A percentile compares a stretch with the other conserved stretches of the same genome.
phyloP scores from a whole-genome alignment of 2,113 vertebrate genomes.

The Sardina pilchardus region DNA sequence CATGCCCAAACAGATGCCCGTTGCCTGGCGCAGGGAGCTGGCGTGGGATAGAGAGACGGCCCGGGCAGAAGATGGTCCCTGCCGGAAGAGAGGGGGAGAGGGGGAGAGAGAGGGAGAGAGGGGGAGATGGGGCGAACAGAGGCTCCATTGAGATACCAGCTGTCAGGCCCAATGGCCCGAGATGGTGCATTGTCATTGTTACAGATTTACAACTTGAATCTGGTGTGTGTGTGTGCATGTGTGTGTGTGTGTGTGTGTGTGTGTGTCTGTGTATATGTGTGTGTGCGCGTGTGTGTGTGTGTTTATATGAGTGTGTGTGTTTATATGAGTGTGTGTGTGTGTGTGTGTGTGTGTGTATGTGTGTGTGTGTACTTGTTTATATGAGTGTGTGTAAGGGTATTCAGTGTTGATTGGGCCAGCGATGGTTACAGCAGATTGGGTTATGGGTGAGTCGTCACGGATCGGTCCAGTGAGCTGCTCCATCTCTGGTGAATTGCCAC shows the following conservation, averaged over 20 bases:
- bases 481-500: background rate
- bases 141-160: constrained; percentile 15
- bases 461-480: background rate
- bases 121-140: background rate
- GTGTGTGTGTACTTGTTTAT: background rate
- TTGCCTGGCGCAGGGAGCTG: background rate
- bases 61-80: background rate
- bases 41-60: background rate
- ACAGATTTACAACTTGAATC: background rate
- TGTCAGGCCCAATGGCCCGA: background rate
- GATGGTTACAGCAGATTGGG: background rate
- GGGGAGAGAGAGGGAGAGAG: background rate
- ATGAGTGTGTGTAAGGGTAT: background rate
- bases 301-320: background rate
- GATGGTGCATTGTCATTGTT: background rate
- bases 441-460: background rate
- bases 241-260: background rate
- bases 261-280: background rate
- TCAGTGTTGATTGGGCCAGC: background rate
- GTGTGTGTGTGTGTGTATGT: background rate
- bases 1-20: background rate
- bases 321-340: background rate
- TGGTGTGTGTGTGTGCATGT: background rate
- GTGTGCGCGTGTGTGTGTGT: constrained; percentile 11
- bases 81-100: background rate